These are phyloP conservation scores for Bimastos eiseni DNA, from an alignment of 2,888 invertebrate species.

Conservation along the genomic window DNA sequence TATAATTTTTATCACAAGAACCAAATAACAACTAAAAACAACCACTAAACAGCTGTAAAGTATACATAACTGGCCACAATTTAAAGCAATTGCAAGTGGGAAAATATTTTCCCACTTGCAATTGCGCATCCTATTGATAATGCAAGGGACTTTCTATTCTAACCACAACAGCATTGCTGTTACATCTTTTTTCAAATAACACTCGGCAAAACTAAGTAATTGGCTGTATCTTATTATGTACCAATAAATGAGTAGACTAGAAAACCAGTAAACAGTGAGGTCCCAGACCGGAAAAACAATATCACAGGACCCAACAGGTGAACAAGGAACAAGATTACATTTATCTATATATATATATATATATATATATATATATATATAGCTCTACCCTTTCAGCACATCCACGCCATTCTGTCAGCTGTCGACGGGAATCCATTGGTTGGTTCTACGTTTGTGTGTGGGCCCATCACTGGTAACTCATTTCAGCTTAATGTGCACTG, in stretches of 20 bases:
- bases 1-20: conserved; percentile 6
- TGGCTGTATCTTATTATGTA: neutral
- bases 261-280: neutral
- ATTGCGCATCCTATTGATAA: neutral
- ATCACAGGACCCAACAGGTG: neutral
- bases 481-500: too few relatives aligned
- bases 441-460: too few relatives aligned
- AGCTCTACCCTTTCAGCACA: too few relatives aligned
- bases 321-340: too few relatives aligned
- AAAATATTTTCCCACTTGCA: too few relatives aligned
- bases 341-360: too few relatives aligned
- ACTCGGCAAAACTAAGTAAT: too few relatives aligned
- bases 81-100: neutral
- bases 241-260: neutral
- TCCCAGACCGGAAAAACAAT: neutral
- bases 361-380: too few relatives aligned
- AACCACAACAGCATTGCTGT: neutral
- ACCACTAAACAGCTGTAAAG: neutral
- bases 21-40: neutral
- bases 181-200: neutral
- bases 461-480: too few relatives aligned
- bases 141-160: neutral
- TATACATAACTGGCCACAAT: neutral
- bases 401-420: too few relatives aligned
- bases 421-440: too few relatives aligned